phyloP scores from a whole-genome alignment of 1,140 invertebrate species.

The Aphis craccivora region DNA sequence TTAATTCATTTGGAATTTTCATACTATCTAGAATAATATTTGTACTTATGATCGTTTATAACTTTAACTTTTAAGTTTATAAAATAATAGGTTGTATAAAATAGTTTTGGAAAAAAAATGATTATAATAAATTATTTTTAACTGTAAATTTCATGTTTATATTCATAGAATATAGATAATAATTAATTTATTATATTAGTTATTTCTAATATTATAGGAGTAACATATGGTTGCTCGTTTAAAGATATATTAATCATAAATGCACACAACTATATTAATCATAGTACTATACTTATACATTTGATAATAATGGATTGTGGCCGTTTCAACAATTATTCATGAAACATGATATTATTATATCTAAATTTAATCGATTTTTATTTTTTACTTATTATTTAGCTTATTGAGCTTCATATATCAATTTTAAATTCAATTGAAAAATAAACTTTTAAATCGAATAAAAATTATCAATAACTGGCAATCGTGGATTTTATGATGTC shows the following conservation, averaged over 20 bases:
- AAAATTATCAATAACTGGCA: not conserved
- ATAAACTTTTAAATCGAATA: not conserved
- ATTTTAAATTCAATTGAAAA: no score
- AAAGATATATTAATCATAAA: not conserved
- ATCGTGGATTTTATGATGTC: not conserved
- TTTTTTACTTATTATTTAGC: not conserved
- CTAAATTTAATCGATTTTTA: not conserved
- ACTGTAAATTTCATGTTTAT: not conserved
- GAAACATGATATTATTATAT: not conserved
- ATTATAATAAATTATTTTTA: not conserved
- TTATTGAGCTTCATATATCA: no score
- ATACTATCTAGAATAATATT: not conserved
- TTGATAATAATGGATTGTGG: no score
- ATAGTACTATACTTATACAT: not conserved
- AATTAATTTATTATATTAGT: not conserved
- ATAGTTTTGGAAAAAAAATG: not conserved
- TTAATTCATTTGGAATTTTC: no score
- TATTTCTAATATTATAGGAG: not conserved
- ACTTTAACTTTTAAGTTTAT: not conserved
- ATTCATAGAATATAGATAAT: not conserved
- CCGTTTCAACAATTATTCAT: no score
- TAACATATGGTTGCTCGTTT: not conserved
- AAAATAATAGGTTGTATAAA: not conserved
- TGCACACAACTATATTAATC: not conserved
- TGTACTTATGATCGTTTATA: not conserved